Evolutionary conservation across 2,888 invertebrate species (phyloP), one percentile per base, ranked within the genome.

Genomic region (Stenolophus ochropezus): DNA sequence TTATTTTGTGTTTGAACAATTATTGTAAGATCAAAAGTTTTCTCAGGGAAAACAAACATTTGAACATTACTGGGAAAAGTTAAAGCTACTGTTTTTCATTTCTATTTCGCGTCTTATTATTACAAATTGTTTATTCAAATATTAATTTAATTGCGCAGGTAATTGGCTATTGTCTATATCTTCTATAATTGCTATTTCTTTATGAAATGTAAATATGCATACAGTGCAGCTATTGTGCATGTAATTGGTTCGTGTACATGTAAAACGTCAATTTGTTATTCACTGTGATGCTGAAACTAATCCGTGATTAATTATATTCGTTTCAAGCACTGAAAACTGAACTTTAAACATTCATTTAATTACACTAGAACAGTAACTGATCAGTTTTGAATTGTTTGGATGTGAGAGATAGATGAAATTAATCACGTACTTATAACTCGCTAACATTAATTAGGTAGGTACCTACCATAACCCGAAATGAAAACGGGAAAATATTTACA

Each of bases 301-400:
- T 23, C 23, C n/a, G 4, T 21, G 23, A 61, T 61, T 61, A 61
- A 21, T 61, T 25, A 61, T 23, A 25, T 23, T 14, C 21, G 25
- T 56, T 56, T 20, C 18, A 61, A 61, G 16, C 61, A 27, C 56
- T 61, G 25, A 27, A 61, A 61, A 61, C 14, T 25, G 61, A 61
- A 27, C 61, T 61, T 61, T 25, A 61, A n/a, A 61, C 23, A 61
- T 27, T 25, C 23, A 61, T 27, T 61, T 61, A 27, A 61, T 61
- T 27, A 61, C 27, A 20, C 8, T 11, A 8, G 21, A 8, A 56
- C 21, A 56, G 56, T 18, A 20, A 56, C 18, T 56, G 11, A 56
- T 56, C 8, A 56, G 20, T 56, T 56, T 56, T 56, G 56, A 56
- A 56, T 18, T 56, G 20, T 42, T 42, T 42, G 11, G 33, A 42